These are phyloP conservation scores for Poeciliopsis gracilis DNA, from an alignment of 2,797 vertebrate genomes.

Conservation along the genomic window DNA sequence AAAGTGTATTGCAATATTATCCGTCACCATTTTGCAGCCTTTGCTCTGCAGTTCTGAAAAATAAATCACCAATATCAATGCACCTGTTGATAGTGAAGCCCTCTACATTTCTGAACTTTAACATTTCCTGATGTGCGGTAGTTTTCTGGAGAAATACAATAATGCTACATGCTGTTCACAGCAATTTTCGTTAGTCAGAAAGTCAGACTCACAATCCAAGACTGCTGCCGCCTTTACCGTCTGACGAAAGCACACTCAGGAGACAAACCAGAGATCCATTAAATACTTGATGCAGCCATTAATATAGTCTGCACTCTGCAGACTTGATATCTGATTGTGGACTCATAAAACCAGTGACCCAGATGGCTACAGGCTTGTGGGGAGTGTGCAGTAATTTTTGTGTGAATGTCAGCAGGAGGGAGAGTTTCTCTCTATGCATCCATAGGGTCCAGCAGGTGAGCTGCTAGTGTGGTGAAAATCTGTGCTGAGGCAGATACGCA, in stretches of 20 bases:
- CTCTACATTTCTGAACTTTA: neutral
- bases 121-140: neutral
- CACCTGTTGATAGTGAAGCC: neutral
- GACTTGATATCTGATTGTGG: slow-evolving; percentile 38
- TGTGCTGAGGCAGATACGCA: slow-evolving; percentile 15
- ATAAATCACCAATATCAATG: neutral
- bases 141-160: slow-evolving; percentile 11
- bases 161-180: slow-evolving; percentile 7
- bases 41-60: neutral
- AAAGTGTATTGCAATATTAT: neutral
- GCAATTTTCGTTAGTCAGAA: slow-evolving; percentile 5
- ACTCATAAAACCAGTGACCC: slow-evolving; percentile 56
- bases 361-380: slow-evolving; percentile 32
- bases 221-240: neutral
- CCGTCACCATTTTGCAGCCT: neutral
- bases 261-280: slow-evolving; percentile 47
- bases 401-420: slow-evolving; percentile 41
- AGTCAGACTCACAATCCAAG: slow-evolving; percentile 14
- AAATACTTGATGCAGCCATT: slow-evolving; percentile 43
- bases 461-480: slow-evolving; percentile 40
- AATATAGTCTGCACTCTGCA: slow-evolving; percentile 40
- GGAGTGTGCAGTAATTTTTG: slow-evolving; percentile 36
- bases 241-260: slow-evolving; percentile 29
- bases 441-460: slow-evolving; percentile 29
- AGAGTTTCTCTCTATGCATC: neutral